phyloP scores from a whole-genome alignment of 2,797 vertebrate genomes.

The Artibeus lituratus region DNA sequence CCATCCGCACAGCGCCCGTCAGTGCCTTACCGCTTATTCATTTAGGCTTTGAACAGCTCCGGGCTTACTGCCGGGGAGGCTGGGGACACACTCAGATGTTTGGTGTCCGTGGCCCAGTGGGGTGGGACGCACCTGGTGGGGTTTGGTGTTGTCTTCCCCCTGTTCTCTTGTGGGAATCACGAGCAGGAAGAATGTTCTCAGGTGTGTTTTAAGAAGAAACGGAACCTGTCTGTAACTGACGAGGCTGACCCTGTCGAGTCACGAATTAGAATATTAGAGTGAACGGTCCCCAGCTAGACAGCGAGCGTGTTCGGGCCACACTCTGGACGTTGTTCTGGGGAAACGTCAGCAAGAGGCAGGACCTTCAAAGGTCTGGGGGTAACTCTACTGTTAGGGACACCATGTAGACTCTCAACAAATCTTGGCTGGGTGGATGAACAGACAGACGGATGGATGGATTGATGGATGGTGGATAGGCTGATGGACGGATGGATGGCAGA shows the following conservation, averaged over 20 bases:
- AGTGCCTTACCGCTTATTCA: constrained; percentile 72
- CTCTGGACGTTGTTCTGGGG: not conserved
- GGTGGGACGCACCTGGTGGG: not conserved
- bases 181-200: constrained; percentile 45
- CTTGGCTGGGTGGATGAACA: not conserved
- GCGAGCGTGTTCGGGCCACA: not conserved
- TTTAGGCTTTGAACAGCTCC: not conserved
- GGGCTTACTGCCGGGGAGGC: constrained; percentile 53
- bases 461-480: not conserved
- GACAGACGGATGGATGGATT: not conserved
- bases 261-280: not conserved
- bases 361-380: not conserved
- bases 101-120: constrained; percentile 37
- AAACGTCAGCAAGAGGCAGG: not conserved
- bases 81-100: not conserved
- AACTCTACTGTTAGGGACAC: not conserved
- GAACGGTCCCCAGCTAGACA: not conserved
- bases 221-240: not conserved
- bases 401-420: not conserved
- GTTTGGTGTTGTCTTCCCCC: not conserved
- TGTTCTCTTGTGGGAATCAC: constrained; percentile 56
- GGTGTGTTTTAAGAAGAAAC: not conserved
- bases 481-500: too few relatives aligned
- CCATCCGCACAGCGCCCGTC: constrained; percentile 67
- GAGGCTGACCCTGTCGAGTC: not conserved